Base-by-base conservation (phyloP, 2,888 invertebrate genomes). In the Bembecia ichneumoniformis region DNA sequence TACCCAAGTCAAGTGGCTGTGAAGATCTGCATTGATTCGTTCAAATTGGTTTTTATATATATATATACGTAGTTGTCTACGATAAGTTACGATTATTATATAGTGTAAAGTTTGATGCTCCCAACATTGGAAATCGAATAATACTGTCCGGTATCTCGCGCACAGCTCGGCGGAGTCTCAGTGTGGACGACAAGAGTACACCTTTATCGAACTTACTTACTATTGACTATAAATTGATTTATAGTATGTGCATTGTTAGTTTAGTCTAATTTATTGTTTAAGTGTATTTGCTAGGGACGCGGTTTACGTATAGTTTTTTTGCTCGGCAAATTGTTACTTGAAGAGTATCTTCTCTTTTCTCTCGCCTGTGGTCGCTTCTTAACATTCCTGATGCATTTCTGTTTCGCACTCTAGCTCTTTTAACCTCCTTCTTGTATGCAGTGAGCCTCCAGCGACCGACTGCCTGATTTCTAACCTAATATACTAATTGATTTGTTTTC, bases 221-320 rank as follows among this genome's bases (percentile, higher is more conserved):
- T 28, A 72, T 77, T 63, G 14, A 35, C 11, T 48, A 48, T 50
- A 47, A 34, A 47, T 50, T 28, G 47, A 40, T 47, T 64, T 55
- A 66, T 76, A 76, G 78, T 77, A 79, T 66, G 76, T 83, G 77
- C 78, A 77, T 79, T 78, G 79, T 84, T 84, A 84, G 80, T 69
- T 69, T 83, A 84, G 77, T 69, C 71, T 86, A 76, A 80, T 81
- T 81, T 83, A 81, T 78, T 72, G 64, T 28, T 28, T 84, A 84
- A 86, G 82, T 79, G 64, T 74, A 78, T 74, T 28, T 62, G 65
- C 71, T 83, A 86, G 81, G 79, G 77, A 79, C 73, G 66, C 75
- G 80, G 77, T 79, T 74, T 28, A 28, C 28, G 28, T 28, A 74
- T 64, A 53, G 3, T 51, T 59, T 63, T 64, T 69, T 76, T 63